phyloP scores from a whole-genome alignment of 2,113 vertebrate genomes.

The Lates calcarifer region DNA sequence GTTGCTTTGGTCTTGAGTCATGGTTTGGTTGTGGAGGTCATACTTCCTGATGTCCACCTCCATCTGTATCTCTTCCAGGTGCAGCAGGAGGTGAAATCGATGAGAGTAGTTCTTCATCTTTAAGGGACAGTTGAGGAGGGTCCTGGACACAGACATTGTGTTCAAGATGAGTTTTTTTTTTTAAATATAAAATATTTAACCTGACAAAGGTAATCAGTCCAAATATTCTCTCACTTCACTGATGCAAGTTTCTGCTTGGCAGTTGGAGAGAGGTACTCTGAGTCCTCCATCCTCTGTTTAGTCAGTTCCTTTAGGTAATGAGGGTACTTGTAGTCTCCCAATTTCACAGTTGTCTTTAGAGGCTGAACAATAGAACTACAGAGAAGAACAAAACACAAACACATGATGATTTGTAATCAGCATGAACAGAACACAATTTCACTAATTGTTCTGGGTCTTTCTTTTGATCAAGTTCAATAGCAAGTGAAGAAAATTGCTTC shows the following conservation, averaged over 20 bases:
- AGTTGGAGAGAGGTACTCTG: conserved; percentile 45
- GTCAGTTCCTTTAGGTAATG: conserved; percentile 71
- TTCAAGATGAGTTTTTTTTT: neutral
- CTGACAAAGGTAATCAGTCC: neutral
- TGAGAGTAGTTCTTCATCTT: conserved; percentile 83
- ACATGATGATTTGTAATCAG: neutral
- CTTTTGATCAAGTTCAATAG: neutral
- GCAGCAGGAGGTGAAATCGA: conserved; percentile 88
- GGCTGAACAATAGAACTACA: conserved; percentile 49
- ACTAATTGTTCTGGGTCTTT: neutral
- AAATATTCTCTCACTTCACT: conserved; percentile 70
- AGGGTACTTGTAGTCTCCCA: conserved; percentile 64
- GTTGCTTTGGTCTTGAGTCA: conserved; percentile 82
- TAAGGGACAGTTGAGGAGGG: conserved; percentile 80
- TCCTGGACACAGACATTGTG: conserved; percentile 71
- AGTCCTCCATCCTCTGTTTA: conserved; percentile 66
- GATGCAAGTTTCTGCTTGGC: conserved; percentile 55
- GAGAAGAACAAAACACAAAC: conserved; percentile 16
- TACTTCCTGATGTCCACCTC: conserved; percentile 91
- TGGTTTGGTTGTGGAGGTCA: conserved; percentile 83
- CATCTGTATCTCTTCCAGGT: conserved; percentile 96
- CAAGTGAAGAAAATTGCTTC: neutral
- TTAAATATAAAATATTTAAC: neutral
- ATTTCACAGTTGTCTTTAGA: conserved; percentile 32
- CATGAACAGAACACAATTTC: neutral